A percentile compares a stretch with the other conserved stretches of the same genome.
These are phyloP conservation scores for Vulpes lagopus DNA, from an alignment of 2,113 vertebrate genomes.

Conservation along the genomic window DNA sequence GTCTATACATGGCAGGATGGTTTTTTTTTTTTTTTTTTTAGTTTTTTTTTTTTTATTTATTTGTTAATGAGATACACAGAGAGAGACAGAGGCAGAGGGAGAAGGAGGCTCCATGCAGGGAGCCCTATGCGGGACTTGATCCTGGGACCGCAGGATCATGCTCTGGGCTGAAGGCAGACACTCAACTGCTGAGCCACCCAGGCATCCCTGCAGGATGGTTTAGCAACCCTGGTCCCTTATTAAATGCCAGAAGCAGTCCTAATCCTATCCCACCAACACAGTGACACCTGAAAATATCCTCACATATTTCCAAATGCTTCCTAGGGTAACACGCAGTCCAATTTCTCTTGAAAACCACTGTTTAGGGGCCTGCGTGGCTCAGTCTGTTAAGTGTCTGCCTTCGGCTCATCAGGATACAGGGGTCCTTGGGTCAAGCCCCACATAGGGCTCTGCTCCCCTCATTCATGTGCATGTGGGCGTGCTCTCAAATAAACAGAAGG, in stretches of 20 bases:
- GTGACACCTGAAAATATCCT: neutral
- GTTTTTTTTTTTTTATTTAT: too few species aligned
- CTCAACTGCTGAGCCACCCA: too few species aligned
- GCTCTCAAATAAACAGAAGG: neutral
- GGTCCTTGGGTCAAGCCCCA: neutral
- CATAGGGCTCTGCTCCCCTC: neutral
- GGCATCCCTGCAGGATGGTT: neutral
- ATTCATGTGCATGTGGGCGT: neutral
- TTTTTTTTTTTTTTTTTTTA: neutral
- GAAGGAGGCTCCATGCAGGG: too few species aligned
- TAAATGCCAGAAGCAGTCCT: conserved; percentile 28
- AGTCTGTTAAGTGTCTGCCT: neutral
- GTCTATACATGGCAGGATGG: neutral
- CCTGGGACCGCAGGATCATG: too few species aligned
- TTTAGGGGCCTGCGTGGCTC: neutral
- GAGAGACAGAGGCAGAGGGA: too few species aligned
- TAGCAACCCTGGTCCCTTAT: neutral
- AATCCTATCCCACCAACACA: neutral
- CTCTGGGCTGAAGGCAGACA: too few species aligned
- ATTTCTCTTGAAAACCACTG: neutral
- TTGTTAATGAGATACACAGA: too few species aligned
- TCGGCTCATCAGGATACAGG: neutral
- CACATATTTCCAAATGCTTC: neutral
- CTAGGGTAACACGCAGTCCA: neutral
- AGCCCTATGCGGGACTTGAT: too few species aligned